Base-by-base conservation (phyloP, 2,113 vertebrate species). In the Nipponia nippon region DNA sequence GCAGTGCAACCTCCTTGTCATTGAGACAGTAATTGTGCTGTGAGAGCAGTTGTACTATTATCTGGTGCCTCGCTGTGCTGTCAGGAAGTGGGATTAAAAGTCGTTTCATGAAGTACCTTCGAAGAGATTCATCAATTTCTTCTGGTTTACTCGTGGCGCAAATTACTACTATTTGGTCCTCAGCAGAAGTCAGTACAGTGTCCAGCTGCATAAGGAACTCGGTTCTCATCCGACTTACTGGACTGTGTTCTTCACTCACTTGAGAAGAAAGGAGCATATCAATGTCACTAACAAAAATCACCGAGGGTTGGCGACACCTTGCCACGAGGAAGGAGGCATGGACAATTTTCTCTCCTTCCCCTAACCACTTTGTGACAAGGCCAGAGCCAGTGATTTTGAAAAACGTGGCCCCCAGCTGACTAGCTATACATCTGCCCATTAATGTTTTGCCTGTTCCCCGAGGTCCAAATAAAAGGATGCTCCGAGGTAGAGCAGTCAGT, bases 21-120 rank as follows among this genome's bases (percentile, higher is more conserved):
- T 98, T 99, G 97, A 99, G 99, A 99, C 99, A 99, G 98, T 99
- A 99, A 99, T 99, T 99, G 99, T 99, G 99, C 98, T 99, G 99
- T 98, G 99, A 99, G 97, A 99, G 99, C 98, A 99, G 98, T 97
- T 99, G 99, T 98, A 99, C 99, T 99, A 99, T 99, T 98, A 99
- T 99, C 99, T 99, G 99, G 98, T 99, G 99, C 97, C 99, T 99
- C 46, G 99, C 99, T 80, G 99, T 98, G 98, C 99, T 98, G 98
- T 99, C 99, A 95, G 99, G 99, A 98, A 99, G 98, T 87, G 99
- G 99, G 97, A 99, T 99, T 98, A 99, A 99, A 98, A 99, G 99
- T 98, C 99, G 98, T 98, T 99, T 99, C 98, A 99, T 98, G 98
- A 99, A 99, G 98, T 99, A 99, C 98, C 99, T 99, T 98, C 99